A percentile compares a stretch with the other conserved stretches of the same genome.
Conservation (phyloP, 1,140 invertebrate genomes). For the Berghia stephanieae region DNA sequence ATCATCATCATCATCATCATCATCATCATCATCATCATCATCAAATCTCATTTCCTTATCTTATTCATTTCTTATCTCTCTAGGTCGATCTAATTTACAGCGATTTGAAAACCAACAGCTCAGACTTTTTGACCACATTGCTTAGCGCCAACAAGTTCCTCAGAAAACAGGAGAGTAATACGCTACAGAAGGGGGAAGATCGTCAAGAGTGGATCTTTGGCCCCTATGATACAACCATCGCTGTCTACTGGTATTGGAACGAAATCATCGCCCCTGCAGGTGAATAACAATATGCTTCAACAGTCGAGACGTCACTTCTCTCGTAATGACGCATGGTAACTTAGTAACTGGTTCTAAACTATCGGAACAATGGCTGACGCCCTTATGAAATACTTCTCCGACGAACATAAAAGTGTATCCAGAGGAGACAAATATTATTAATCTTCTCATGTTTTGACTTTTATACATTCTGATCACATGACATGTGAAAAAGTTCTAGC, state of each 20-base stretch:
- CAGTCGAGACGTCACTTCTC: constrained; percentile 45
- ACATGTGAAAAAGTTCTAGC: too few species aligned
- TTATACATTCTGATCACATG: too few species aligned
- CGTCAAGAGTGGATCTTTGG: constrained; percentile 41
- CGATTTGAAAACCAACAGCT: neutral
- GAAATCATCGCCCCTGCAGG: constrained; percentile 54
- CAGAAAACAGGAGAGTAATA: neutral
- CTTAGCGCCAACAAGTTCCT: neutral
- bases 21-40: too few species aligned
- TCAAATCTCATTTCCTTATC: too few species aligned
- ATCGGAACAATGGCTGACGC: too few species aligned
- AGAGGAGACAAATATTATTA: too few species aligned
- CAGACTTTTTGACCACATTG: neutral
- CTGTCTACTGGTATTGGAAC: constrained; percentile 51
- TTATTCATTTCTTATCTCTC: too few species aligned
- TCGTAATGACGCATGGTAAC: neutral
- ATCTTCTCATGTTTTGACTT: too few species aligned
- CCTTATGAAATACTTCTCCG: too few species aligned
- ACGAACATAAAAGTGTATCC: too few species aligned
- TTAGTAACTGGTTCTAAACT: neutral
- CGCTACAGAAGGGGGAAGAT: constrained; percentile 35
- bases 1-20: too few species aligned
- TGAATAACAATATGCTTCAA: too few species aligned
- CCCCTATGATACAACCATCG: constrained; percentile 40
- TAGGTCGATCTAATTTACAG: neutral